Conservation (phyloP, 2,888 invertebrate genomes). For the Dryobota labecula region DNA sequence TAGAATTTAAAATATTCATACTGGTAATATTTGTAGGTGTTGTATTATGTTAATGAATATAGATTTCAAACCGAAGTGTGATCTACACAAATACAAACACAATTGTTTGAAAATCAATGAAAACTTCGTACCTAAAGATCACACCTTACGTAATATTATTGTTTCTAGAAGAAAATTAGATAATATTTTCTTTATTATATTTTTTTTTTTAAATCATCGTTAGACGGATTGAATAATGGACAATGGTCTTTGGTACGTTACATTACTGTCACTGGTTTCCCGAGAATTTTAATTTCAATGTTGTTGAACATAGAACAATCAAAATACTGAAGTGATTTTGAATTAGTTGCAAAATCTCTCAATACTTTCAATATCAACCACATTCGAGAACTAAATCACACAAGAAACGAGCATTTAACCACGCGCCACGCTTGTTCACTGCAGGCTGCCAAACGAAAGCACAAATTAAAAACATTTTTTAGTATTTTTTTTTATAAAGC, state of each 20-base stretch:
- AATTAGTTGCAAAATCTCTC: not conserved
- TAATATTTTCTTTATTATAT: not conserved
- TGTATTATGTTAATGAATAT: constrained; percentile 10
- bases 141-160: constrained; percentile 7
- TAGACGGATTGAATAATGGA: constrained; percentile 7
- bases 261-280: not conserved
- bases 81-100: constrained; percentile 1
- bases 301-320: not conserved
- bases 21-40: constrained; percentile 2
- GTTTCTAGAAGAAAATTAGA: not conserved
- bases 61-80: not conserved
- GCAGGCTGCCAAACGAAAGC: constrained; percentile 6
- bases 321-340: not conserved
- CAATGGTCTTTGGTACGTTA: not conserved
- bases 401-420: not conserved
- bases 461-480: constrained; percentile 11
- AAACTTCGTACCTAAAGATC: not conserved
- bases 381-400: not conserved
- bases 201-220: no score
- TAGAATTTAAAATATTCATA: constrained; percentile 23
- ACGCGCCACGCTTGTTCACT: not conserved
- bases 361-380: not conserved
- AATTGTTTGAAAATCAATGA: constrained; percentile 1
- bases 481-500: constrained; percentile 38
- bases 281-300: not conserved